Conservation (phyloP, 2,797 vertebrate species). For the Acanthornis magna region DNA sequence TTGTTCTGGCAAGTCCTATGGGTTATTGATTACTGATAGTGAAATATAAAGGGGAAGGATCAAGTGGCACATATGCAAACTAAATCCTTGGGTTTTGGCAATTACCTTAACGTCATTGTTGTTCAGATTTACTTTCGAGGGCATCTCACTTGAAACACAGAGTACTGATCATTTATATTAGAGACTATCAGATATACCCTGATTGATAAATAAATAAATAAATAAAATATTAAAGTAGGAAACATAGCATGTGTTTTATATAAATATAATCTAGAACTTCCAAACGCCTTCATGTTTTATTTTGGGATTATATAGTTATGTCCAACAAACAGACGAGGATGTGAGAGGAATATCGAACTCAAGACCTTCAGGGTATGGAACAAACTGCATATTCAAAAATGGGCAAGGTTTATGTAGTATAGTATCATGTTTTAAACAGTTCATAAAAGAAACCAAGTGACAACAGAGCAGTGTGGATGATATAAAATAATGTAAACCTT, state of each 20-base stretch:
- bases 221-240: not conserved
- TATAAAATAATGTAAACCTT: slow-evolving; percentile 37
- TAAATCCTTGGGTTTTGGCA: not conserved
- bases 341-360: not conserved
- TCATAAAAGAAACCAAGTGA: slow-evolving; percentile 54
- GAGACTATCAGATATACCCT: not conserved
- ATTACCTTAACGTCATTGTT: not conserved
- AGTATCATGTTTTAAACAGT: slow-evolving; percentile 57
- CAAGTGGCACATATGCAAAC: not conserved
- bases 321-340: not conserved
- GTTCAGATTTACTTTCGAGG: not conserved
- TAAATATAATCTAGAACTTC: not conserved
- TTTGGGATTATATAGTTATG: not conserved
- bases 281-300: not conserved
- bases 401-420: slow-evolving; percentile 20
- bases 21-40: not conserved
- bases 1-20: not conserved
- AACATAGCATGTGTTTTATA: not conserved
- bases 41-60: not conserved
- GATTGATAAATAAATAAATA: not conserved
- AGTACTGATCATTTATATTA: not conserved
- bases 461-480: slow-evolving; percentile 42
- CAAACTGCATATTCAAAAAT: slow-evolving; percentile 5
- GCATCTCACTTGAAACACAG: not conserved
- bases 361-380: not conserved